Conservation (phyloP, 2,888 invertebrate species). For the Tuta absoluta region DNA sequence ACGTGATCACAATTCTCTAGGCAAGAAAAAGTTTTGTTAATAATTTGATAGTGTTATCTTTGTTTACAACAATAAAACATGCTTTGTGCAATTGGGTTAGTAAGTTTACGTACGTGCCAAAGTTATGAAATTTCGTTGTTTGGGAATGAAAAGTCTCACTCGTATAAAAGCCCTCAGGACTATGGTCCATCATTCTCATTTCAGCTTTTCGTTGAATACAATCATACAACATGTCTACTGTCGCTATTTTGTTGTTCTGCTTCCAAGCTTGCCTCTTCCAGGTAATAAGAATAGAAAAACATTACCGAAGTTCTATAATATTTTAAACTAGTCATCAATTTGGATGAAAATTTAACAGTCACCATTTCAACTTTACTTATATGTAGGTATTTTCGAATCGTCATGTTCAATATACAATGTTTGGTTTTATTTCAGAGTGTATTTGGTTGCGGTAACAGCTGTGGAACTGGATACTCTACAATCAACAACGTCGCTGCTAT, state of each 20-base stretch:
- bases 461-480: not conserved
- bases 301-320: not conserved
- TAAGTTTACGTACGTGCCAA: not conserved
- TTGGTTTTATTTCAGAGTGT: constrained; percentile 4
- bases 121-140: not conserved
- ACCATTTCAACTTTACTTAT: not conserved
- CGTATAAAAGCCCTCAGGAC: not conserved
- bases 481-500: not conserved
- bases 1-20: not conserved
- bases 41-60: not conserved
- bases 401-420: not conserved
- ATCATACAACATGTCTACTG: constrained; percentile 42
- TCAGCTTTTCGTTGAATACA: constrained; percentile 29
- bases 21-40: not conserved
- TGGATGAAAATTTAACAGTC: too few relatives aligned
- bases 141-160: not conserved
- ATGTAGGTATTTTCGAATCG: not conserved
- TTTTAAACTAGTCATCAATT: too few relatives aligned
- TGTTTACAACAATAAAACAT: not conserved
- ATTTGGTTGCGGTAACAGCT: not conserved
- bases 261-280: constrained; percentile 45
- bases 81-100: not conserved
- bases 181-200: constrained; percentile 15
- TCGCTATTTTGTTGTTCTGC: constrained; percentile 44
- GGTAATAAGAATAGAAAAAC: constrained; percentile 34